A percentile compares a stretch with the other conserved stretches of the same genome.
Evolutionary conservation across 35 echinoderm and acorn worm genomes (phyloP).

Genomic region (Apostichopus parvimensis): DNA sequence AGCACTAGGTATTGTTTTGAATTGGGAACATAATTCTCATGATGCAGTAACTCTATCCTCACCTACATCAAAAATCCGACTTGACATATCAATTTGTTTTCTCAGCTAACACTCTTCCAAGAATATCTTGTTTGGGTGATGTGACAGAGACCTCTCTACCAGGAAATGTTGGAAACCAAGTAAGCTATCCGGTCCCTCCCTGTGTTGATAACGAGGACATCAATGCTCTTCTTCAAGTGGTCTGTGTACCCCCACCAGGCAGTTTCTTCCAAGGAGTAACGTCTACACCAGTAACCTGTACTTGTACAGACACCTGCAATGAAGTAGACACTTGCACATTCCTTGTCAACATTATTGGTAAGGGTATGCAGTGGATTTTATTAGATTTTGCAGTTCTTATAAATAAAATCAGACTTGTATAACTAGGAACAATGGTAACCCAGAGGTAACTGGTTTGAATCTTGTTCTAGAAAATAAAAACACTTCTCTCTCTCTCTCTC

Average conservation of each 20-base stretch:
- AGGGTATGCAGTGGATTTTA: not conserved
- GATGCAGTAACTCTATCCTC: too few relatives aligned
- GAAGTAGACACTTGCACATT: not conserved
- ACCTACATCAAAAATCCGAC: too few relatives aligned
- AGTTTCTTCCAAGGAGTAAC: not conserved
- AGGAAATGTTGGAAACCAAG: not conserved
- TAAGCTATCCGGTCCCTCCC: too few relatives aligned
- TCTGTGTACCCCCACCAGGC: not conserved
- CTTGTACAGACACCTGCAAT: not conserved
- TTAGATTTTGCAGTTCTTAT: too few relatives aligned
- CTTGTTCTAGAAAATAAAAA: too few relatives aligned
- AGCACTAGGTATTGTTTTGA: too few relatives aligned
- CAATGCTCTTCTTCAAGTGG: not conserved
- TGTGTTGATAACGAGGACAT: not conserved
- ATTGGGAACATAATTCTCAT: too few relatives aligned
- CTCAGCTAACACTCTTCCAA: not conserved
- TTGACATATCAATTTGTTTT: not conserved
- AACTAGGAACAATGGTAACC: too few relatives aligned
- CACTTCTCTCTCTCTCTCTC: too few relatives aligned
- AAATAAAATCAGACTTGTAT: too few relatives aligned
- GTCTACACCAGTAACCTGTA: not conserved
- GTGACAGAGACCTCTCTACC: not conserved
- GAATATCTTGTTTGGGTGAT: not conserved
- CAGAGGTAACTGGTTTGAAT: too few relatives aligned
- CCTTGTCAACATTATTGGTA: not conserved